Evolutionary conservation across 2,888 invertebrate genomes (phyloP).

Genomic region (Leucophora obtusa): DNA sequence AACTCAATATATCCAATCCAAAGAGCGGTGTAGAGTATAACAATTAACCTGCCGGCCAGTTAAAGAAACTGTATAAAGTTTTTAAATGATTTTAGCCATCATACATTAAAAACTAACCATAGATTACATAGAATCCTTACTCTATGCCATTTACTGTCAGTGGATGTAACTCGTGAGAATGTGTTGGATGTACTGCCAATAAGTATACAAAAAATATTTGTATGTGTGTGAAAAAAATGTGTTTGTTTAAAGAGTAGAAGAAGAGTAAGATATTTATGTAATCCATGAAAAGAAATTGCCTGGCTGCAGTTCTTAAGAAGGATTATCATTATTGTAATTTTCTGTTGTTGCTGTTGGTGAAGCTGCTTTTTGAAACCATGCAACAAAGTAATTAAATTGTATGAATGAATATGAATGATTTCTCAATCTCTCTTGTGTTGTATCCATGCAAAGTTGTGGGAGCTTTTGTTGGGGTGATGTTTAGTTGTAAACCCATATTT

Average conservation of each 20-base stretch:
- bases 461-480: slow-evolving; percentile 1
- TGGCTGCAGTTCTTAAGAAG: slow-evolving; percentile 39
- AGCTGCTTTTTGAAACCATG: slow-evolving; percentile 22
- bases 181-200: too few species aligned
- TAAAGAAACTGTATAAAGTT: slow-evolving; percentile 4
- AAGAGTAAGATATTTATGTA: too few species aligned
- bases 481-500: slow-evolving; percentile 12
- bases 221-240: too few species aligned
- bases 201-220: too few species aligned
- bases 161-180: too few species aligned
- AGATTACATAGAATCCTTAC: too few species aligned
- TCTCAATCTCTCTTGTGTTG: slow-evolving; percentile 10
- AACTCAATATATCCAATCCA: too few species aligned
- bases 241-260: too few species aligned
- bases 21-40: too few species aligned
- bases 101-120: background rate
- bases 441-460: slow-evolving; percentile 26
- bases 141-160: too few species aligned
- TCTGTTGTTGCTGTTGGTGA: background rate
- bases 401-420: slow-evolving; percentile 15
- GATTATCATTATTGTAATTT: slow-evolving; percentile 44
- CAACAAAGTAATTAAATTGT: slow-evolving; percentile 59
- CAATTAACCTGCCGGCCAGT: slow-evolving; percentile 9
- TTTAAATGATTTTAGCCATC: slow-evolving; percentile 2
- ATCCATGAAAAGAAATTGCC: background rate